Base-by-base conservation (phyloP, 2,113 vertebrate genomes). In the Pelmatolapia mariae region DNA sequence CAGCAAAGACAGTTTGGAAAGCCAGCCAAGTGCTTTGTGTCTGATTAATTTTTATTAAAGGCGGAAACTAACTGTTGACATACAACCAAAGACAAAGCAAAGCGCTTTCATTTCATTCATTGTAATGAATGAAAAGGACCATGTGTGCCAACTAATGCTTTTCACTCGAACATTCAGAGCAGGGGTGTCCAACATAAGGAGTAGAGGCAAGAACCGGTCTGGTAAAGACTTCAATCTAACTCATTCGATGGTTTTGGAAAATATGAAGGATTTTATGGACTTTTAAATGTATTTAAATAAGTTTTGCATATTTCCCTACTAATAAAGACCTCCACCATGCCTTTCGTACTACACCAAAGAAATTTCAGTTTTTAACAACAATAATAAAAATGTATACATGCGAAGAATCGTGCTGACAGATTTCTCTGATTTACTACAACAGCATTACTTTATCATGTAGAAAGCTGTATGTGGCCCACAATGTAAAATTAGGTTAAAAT, bases 21-120 rank as follows among this genome's bases (percentile, higher is more conserved):
- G 59, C 33, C 10, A 8, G 56, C 86, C 79, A 80, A 85, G 68
- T 81, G 50, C 83, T 52, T 63, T 43, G 29, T 3, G 45, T 81
- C 12, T 53, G 19, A 82, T 78, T 47, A 52, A 82, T 87, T 36
- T 40, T 54, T 61, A 86, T 68, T 78, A 85, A 63, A 82, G 71
- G 83, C 3, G 1, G 73, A 88, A 66, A 63, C 36, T n/a, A 54
- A 76, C 71, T 47, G 53, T 90, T 82, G 61, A 80, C 16, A 29
- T n/a, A 61, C 10, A 36, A 38, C 12, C 3, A 11, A 50, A 71
- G 45, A 47, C 40, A 63, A 56, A 76, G 18, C 5, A 1, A 9
- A 40, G 38, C 1, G 12, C 26, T 50, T n/a, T 47, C 10, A 33
- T 66, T 0, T 63, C 31, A 36, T 1, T 63, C 0, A 7, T 36